Conservation (phyloP, 2,888 invertebrate genomes). For the Drosophila macrospina region DNA sequence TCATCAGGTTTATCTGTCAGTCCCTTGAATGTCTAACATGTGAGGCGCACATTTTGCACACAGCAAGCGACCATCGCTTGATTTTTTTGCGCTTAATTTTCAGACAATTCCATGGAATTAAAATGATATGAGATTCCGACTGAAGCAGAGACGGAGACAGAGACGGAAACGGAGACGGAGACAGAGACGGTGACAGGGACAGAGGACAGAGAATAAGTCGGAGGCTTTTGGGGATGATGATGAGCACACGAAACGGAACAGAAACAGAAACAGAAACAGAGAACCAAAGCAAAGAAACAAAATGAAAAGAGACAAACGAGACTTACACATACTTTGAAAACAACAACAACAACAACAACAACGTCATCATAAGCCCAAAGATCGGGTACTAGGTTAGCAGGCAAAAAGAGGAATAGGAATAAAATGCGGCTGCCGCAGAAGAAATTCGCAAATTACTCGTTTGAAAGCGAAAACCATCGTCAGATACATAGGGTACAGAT, state of each 20-base stretch:
- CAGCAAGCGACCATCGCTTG: conserved; percentile 26
- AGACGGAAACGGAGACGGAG: conserved; percentile 31
- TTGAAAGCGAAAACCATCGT: conserved; percentile 77
- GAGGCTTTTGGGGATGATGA: conserved; percentile 31
- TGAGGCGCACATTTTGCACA: conserved; percentile 71
- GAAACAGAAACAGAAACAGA: conserved; percentile 16
- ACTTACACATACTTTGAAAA: conserved; percentile 51
- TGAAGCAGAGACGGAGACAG: conserved; percentile 18
- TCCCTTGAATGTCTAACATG: conserved; percentile 66
- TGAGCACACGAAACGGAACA: conserved; percentile 47
- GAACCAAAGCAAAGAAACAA: conserved; percentile 9
- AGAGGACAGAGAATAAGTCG: too few species aligned
- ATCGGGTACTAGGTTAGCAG: conserved; percentile 79
- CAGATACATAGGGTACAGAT: conserved; percentile 50
- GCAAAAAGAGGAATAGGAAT: conserved; percentile 39
- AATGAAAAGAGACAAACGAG: conserved; percentile 54
- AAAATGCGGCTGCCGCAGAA: conserved; percentile 50
- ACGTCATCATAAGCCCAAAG: conserved; percentile 45
- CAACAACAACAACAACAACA: conserved; percentile 3
- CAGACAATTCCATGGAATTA: conserved; percentile 78
- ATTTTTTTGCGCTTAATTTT: conserved; percentile 59
- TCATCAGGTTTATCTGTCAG: conserved; percentile 54
- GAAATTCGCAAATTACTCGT: conserved; percentile 78
- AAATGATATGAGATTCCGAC: conserved; percentile 65
- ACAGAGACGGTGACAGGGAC: conserved; percentile 15